Evolutionary conservation across 1,140 invertebrate species (phyloP).

Genomic region (Drosophila willistoni): DNA sequence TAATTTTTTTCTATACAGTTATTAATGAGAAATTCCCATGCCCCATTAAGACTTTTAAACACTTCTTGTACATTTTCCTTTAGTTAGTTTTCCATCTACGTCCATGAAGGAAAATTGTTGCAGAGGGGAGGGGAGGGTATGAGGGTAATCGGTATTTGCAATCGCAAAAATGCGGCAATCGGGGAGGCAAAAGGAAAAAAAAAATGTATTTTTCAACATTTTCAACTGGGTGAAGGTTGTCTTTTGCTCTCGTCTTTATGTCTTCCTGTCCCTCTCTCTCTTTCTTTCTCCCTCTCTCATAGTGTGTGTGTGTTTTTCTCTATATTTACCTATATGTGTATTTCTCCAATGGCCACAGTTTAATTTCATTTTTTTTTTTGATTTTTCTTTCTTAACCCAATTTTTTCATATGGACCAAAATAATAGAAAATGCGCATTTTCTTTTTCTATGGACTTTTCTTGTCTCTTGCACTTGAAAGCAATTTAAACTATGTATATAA

Average conservation of each 20-base stretch:
- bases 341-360: not conserved
- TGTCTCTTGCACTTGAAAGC: not conserved
- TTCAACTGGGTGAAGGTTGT: slow-evolving; percentile 58
- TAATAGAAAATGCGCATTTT: slow-evolving; percentile 9
- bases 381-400: slow-evolving; percentile 1
- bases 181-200: not conserved
- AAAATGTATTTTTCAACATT: slow-evolving; percentile 31
- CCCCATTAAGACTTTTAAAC: too few species aligned
- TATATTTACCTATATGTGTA: not conserved
- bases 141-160: slow-evolving; percentile 1
- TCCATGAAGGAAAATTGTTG: not conserved
- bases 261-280: not conserved
- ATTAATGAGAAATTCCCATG: too few species aligned
- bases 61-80: not conserved
- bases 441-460: not conserved
- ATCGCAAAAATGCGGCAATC: slow-evolving; percentile 9
- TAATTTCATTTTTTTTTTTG: not conserved
- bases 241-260: slow-evolving; percentile 7
- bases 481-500: not conserved
- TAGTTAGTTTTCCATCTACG: not conserved
- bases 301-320: too few species aligned
- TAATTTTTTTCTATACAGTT: too few species aligned
- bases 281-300: not conserved
- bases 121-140: not conserved
- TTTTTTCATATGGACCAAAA: not conserved